Evolutionary conservation across 1,140 invertebrate species (phyloP), one percentile per base, ranked within the genome.

Genomic region (Dysdera silvatica): DNA sequence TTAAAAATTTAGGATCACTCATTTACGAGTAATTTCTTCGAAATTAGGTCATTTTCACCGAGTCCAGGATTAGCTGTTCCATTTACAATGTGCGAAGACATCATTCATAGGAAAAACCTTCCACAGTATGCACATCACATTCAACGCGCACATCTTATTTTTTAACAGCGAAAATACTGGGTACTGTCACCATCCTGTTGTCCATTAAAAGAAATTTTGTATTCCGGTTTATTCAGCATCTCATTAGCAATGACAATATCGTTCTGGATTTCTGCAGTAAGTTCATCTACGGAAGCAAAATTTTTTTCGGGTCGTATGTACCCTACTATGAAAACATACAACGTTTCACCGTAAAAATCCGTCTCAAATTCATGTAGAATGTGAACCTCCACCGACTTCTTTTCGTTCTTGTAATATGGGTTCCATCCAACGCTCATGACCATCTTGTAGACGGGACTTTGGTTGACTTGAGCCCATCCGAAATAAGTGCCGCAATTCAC

Each of bases 401-500:
- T 86, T 67, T 85, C 82, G 76, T 97, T 97, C 61, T 92, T 83
- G 73, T 91, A 98, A 76, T 86, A 96, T 0, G 93, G 93, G 81
- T 97, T 97, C 89, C 89, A 95, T 4, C 95, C 95, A 64, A 98
- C 84, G 71, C 91, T 95, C 76, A 92, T 85, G 0, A 97, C 93
- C 91, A 96, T 97, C 48, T 69, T 92, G 68, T 90, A 81, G 29
- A 94, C 81, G 23, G 82, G 75, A 0, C 83, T 82, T 61, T 80
- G 71, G 65, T 87, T 82, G 0, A 98, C 81, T 68, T 82, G 81
- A 0, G 92, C 92, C 85, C 89, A 96, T 7, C 95, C 95, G 77
- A 84, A 98, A 76, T 98, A 98, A 48, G 97, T 87, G 45, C 95
- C 95, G 35, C 85, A 85, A 1, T 78, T 71, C 45, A 96, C 74